Evolutionary conservation across 2,888 invertebrate genomes (phyloP).

Genomic region (Erebia palarica): DNA sequence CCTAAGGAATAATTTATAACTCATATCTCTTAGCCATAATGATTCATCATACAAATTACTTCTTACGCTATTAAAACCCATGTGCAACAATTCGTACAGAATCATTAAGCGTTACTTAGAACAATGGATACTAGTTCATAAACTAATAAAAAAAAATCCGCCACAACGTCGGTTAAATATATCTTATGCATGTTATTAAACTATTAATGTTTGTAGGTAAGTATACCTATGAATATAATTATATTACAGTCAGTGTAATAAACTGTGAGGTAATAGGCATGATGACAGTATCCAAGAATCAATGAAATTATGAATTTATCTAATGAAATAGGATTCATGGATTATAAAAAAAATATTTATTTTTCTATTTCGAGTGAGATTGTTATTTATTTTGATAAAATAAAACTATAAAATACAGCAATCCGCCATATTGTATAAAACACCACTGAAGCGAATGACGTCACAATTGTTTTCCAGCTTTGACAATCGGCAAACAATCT

Average conservation of each 20-base stretch:
- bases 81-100: conserved; percentile 24
- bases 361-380: too few relatives aligned
- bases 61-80: conserved; percentile 13
- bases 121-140: conserved; percentile 16
- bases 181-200: conserved; percentile 5
- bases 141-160: conserved; percentile 14
- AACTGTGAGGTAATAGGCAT: not conserved
- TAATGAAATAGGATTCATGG: too few relatives aligned
- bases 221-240: not conserved
- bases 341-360: too few relatives aligned
- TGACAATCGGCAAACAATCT: too few relatives aligned
- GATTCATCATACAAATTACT: conserved; percentile 26
- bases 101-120: conserved; percentile 21
- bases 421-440: too few relatives aligned
- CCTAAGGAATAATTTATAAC: conserved; percentile 4
- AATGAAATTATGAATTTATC: too few relatives aligned
- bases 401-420: too few relatives aligned
- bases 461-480: too few relatives aligned
- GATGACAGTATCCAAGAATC: too few relatives aligned
- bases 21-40: conserved; percentile 12
- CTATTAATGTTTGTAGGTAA: not conserved
- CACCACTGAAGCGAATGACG: too few relatives aligned
- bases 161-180: not conserved
- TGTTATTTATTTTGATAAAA: too few relatives aligned
- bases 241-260: too few relatives aligned